A percentile compares a stretch with the other conserved stretches of the same genome.
Evolutionary conservation across 2,888 invertebrate genomes (phyloP).

Genomic region (Tetropium fuscum): DNA sequence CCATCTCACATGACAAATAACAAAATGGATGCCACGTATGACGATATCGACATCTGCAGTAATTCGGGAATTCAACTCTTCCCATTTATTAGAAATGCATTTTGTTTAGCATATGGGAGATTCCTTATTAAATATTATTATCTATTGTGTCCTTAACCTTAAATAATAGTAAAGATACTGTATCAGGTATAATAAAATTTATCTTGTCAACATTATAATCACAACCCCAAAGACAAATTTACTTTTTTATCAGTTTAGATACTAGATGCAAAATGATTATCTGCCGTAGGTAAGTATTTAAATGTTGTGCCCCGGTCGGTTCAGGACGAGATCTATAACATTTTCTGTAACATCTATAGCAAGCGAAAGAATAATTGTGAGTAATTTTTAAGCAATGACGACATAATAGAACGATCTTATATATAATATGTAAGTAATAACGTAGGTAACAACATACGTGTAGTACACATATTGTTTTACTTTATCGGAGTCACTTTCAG

Average conservation of each 20-base stretch:
- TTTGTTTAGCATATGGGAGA: slow-evolving; percentile 42
- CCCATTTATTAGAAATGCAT: neutral
- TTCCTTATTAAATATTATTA: slow-evolving; percentile 62
- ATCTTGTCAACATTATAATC: slow-evolving; percentile 61
- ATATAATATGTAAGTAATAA: too few relatives aligned
- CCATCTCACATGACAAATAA: slow-evolving; percentile 50
- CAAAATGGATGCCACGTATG: slow-evolving; percentile 47
- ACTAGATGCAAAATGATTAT: slow-evolving; percentile 40
- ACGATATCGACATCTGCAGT: slow-evolving; percentile 15
- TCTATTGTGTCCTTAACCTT: slow-evolving; percentile 61
- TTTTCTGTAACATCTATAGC: too few relatives aligned
- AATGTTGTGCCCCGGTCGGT: too few relatives aligned
- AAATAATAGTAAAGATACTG: slow-evolving; percentile 53
- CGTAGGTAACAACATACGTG: too few relatives aligned
- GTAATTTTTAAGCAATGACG: too few relatives aligned
- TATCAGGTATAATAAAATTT: slow-evolving; percentile 55
- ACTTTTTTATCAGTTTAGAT: slow-evolving; percentile 53
- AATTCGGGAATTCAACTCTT: slow-evolving; percentile 13
- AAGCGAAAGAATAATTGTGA: too few relatives aligned
- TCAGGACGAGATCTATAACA: too few relatives aligned
- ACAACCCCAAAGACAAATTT: slow-evolving; percentile 51
- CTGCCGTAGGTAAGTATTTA: too few relatives aligned
- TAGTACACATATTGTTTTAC: too few relatives aligned
- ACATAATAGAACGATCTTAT: too few relatives aligned
- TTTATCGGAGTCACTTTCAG: too few relatives aligned